A percentile compares a stretch with the other conserved stretches of the same genome.
phyloP scores from a whole-genome alignment of 1,140 invertebrate genomes.

The Bombus soroeensis region DNA sequence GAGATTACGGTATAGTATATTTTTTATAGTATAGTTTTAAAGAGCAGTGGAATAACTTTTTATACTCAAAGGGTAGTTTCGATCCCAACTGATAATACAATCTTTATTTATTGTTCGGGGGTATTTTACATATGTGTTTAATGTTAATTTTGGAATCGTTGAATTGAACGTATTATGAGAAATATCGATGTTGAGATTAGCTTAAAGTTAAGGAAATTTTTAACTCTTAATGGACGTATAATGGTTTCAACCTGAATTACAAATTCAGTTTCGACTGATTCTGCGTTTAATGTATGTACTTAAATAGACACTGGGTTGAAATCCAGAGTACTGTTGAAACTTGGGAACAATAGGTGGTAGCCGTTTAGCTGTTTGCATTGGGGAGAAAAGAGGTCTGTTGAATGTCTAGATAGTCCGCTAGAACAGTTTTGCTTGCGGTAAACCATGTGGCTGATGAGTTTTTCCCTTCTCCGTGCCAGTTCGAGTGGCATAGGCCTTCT shows the following conservation, averaged over 20 bases:
- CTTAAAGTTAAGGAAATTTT: no score
- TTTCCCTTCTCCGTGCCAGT: no score
- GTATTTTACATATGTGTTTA: background rate
- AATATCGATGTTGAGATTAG: no score
- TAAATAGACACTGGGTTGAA: background rate
- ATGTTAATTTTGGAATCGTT: no score
- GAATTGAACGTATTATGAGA: no score
- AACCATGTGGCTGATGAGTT: slow-evolving; percentile 6
- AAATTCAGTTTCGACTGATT: background rate
- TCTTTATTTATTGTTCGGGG: background rate
- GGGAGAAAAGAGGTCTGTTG: slow-evolving; percentile 6
- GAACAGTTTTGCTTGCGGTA: background rate
- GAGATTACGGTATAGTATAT: no score
- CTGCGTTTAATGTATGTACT: background rate
- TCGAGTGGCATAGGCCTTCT: no score
- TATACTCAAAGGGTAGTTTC: background rate
- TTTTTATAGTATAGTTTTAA: no score
- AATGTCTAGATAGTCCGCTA: background rate
- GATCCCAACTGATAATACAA: background rate
- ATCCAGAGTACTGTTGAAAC: background rate
- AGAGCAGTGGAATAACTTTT: no score
- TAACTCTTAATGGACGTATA: no score
- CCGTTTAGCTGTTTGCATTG: background rate
- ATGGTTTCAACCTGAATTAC: background rate
- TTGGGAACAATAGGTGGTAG: background rate